Conservation (phyloP, 1,140 invertebrate species). For the Hyles vespertilio region DNA sequence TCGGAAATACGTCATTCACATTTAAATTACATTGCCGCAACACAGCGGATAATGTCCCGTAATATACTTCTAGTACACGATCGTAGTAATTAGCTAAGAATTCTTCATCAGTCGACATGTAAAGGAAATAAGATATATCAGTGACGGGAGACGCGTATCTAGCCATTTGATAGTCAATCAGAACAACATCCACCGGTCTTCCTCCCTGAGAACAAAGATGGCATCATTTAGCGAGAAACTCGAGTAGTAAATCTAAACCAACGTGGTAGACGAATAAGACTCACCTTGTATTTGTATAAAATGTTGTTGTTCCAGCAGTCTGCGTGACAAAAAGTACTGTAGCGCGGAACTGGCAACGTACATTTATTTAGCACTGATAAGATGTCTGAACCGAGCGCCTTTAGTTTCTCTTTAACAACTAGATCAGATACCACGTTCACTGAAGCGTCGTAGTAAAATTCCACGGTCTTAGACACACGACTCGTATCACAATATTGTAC, state of each 20-base stretch:
- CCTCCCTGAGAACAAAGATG: slow-evolving; percentile 30
- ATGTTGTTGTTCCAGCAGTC: slow-evolving; percentile 62
- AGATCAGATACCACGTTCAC: slow-evolving; percentile 38
- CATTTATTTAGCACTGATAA: slow-evolving; percentile 40
- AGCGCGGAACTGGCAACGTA: slow-evolving; percentile 28
- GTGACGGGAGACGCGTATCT: slow-evolving; percentile 76
- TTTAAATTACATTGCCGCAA: slow-evolving; percentile 56
- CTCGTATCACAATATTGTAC: slow-evolving; percentile 42
- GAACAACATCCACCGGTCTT: slow-evolving; percentile 57
- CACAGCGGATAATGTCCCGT: slow-evolving; percentile 64
- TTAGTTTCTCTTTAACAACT: slow-evolving; percentile 33
- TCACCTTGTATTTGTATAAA: slow-evolving; percentile 47
- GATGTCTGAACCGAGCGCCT: slow-evolving; percentile 30
- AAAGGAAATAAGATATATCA: slow-evolving; percentile 78
- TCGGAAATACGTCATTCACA: slow-evolving; percentile 67
- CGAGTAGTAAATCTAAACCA: background rate
- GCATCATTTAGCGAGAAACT: no score
- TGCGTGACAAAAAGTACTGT: slow-evolving; percentile 51
- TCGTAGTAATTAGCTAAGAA: slow-evolving; percentile 69
- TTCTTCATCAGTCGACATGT: slow-evolving; percentile 70
- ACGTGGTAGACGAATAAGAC: slow-evolving; percentile 3
- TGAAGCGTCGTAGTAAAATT: slow-evolving; percentile 46
- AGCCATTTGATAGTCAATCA: slow-evolving; percentile 77
- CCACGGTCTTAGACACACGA: slow-evolving; percentile 35
- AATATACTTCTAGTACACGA: slow-evolving; percentile 75